Evolutionary conservation across 1,140 invertebrate species (phyloP).

Genomic region (Alviniconcha marisindica): DNA sequence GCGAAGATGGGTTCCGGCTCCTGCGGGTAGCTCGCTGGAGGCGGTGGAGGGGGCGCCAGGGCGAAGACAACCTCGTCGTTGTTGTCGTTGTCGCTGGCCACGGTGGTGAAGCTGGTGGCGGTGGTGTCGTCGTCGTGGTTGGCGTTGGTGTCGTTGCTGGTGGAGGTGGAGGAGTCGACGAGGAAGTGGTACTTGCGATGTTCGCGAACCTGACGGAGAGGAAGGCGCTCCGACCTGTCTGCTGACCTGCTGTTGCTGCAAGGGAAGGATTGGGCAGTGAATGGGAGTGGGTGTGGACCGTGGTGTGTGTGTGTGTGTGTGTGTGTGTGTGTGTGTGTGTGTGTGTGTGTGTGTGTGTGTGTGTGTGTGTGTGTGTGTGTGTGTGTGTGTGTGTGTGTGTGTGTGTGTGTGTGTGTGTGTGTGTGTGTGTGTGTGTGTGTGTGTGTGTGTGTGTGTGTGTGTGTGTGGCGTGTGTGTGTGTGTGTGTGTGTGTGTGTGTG

Average conservation of each 20-base stretch:
- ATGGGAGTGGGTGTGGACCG: not conserved
- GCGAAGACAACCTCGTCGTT: not conserved
- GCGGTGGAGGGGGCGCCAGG: not conserved
- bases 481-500: not conserved
- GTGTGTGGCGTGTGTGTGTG: no score
- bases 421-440: not conserved
- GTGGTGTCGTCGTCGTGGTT: constrained; percentile 38
- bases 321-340: not conserved
- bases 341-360: not conserved
- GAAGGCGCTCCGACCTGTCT: not conserved
- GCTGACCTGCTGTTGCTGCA: not conserved
- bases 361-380: constrained; percentile 3
- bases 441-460: not conserved
- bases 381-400: not conserved
- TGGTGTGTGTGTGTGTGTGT: constrained; percentile 2
- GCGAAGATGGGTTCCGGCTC: constrained; percentile 29
- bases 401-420: not conserved
- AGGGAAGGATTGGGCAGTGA: not conserved
- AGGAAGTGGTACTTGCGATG: constrained; percentile 38
- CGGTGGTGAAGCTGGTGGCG: constrained; percentile 41
- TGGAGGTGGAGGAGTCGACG: constrained; percentile 34
- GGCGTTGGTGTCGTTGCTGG: constrained; percentile 33
- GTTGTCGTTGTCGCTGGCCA: constrained; percentile 35
- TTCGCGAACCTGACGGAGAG: constrained; percentile 7
- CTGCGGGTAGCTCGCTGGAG: not conserved